Percentiles rank a stretch among this genome's conserved stretches.
These are phyloP conservation scores for Galendromus occidentalis DNA, from an alignment of 1,140 invertebrate genomes.

Conservation along the genomic window DNA sequence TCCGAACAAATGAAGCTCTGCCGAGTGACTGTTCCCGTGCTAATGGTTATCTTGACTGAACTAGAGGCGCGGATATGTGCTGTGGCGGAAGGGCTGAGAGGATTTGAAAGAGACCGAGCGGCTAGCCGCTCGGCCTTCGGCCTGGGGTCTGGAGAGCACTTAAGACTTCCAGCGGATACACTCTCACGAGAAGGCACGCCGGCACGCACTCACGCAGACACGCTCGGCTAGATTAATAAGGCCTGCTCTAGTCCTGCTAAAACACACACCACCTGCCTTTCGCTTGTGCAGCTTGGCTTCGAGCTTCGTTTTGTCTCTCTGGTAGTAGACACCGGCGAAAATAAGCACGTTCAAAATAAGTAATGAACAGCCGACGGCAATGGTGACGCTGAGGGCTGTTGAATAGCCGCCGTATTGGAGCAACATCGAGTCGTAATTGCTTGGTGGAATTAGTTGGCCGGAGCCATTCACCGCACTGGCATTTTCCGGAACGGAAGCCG, in stretches of 20 bases:
- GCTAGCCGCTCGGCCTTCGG: too few relatives aligned
- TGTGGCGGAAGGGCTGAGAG: too few relatives aligned
- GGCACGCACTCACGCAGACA: too few relatives aligned
- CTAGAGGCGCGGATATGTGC: too few relatives aligned
- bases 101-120: too few relatives aligned
- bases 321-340: constrained; percentile 76
- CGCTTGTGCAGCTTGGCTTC: constrained; percentile 55
- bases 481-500: constrained; percentile 19
- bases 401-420: constrained; percentile 45
- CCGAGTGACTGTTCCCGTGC: too few relatives aligned
- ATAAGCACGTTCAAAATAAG: constrained; percentile 77
- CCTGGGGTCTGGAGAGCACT: too few relatives aligned
- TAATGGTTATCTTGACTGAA: too few relatives aligned
- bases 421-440: constrained; percentile 24
- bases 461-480: constrained; percentile 25
- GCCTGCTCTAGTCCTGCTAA: not conserved
- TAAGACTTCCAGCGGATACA: too few relatives aligned
- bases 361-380: constrained; percentile 71
- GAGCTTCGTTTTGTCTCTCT: constrained; percentile 53
- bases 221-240: too few relatives aligned
- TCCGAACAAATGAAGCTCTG: too few relatives aligned
- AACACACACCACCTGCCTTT: constrained; percentile 28
- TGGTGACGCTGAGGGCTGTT: constrained; percentile 70
- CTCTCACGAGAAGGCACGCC: too few relatives aligned
- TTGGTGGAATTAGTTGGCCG: constrained; percentile 31